A percentile compares a stretch with the other conserved stretches of the same genome.
These are phyloP conservation scores for Hydrotaea diabolus DNA, from an alignment of 2,888 invertebrate genomes.

Conservation along the genomic window DNA sequence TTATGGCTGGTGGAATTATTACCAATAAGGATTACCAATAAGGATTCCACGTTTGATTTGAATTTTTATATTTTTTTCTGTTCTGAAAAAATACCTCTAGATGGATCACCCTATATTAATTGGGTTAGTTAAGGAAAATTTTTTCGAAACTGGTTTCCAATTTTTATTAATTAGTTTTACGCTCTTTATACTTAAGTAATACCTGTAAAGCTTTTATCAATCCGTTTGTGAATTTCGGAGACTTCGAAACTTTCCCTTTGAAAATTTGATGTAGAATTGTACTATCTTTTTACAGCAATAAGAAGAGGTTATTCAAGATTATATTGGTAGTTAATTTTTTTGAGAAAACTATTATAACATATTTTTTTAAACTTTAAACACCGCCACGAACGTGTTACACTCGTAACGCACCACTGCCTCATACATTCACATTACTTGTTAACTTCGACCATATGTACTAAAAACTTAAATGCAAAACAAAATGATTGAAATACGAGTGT, in stretches of 20 bases:
- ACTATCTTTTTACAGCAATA: background rate
- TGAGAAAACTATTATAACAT: slow-evolving; percentile 5
- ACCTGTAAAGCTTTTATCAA: slow-evolving; percentile 4
- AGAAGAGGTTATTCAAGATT: no score
- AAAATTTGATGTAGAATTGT: background rate
- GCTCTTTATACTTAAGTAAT: background rate
- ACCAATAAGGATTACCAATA: no score
- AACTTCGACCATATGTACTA: background rate
- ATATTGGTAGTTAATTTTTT: background rate
- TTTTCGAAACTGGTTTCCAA: background rate
- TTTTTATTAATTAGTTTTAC: slow-evolving; percentile 14
- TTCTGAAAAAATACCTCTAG: no score
- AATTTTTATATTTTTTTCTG: no score
- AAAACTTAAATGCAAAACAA: no score
- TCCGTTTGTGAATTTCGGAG: no score
- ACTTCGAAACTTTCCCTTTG: background rate
- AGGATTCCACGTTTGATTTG: no score
- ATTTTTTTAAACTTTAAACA: slow-evolving; percentile 1
- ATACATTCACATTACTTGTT: no score
- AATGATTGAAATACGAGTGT: background rate
- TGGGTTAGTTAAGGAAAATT: background rate
- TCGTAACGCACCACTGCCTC: slow-evolving; percentile 8
- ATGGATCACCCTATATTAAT: no score
- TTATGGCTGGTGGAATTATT: no score
- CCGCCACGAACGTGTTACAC: background rate